Evolutionary conservation across 2,888 invertebrate species (phyloP).

Genomic region (Labia minor): DNA sequence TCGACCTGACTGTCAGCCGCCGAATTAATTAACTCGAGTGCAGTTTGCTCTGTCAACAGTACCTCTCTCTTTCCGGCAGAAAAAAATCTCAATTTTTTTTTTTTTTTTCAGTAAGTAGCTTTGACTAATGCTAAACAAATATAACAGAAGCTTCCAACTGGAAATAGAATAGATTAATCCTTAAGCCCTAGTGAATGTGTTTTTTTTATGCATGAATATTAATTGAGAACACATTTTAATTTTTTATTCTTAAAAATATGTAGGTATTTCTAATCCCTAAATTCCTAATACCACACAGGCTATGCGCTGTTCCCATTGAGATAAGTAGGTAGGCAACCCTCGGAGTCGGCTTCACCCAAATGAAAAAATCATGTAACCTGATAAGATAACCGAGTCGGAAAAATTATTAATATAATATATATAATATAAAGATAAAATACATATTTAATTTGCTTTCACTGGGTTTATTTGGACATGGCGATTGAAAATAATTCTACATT

Average conservation of each 20-base stretch:
- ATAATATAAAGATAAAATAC: not conserved
- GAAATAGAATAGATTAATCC: constrained; percentile 13
- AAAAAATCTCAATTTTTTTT: not conserved
- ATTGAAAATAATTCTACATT: constrained; percentile 13
- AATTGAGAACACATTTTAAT: constrained; percentile 13
- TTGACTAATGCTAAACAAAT: constrained; percentile 13
- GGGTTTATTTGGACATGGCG: not conserved
- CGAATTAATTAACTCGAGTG: constrained; percentile 13
- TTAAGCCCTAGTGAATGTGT: constrained; percentile 7
- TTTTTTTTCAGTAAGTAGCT: not conserved
- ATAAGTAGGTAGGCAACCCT: not conserved
- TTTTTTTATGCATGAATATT: constrained; percentile 5
- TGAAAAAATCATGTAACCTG: not conserved
- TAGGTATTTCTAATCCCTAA: constrained; percentile 4
- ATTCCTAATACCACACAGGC: not conserved
- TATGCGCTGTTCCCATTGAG: not conserved
- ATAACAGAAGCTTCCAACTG: constrained; percentile 13
- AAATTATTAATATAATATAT: constrained; percentile 5
- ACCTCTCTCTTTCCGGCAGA: constrained; percentile 1
- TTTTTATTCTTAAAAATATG: constrained; percentile 13
- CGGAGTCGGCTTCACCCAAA: not conserved
- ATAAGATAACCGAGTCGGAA: not conserved
- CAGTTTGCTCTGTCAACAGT: constrained; percentile 5
- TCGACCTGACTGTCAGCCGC: constrained; percentile 13
- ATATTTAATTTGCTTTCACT: not conserved